Conservation (phyloP, 1,140 invertebrate species). For the Hycleus phaleratus region DNA sequence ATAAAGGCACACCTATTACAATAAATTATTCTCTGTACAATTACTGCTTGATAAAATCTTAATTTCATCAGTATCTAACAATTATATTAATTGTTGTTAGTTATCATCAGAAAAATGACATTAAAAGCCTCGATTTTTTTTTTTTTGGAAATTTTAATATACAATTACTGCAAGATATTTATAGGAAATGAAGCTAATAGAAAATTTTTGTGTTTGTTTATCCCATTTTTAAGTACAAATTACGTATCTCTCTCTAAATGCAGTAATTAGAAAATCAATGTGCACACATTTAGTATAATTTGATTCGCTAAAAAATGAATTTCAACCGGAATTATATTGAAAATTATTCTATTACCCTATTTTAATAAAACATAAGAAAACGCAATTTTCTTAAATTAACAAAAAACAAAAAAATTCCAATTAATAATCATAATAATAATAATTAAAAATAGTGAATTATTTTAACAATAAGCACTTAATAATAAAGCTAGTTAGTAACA, state of each 20-base stretch:
- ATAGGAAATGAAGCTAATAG: background rate
- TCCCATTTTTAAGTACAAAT: background rate
- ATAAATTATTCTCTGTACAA: slow-evolving; percentile 26
- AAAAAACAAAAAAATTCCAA: too few relatives aligned
- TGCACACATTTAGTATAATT: too few relatives aligned
- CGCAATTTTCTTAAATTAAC: too few relatives aligned
- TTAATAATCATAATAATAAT: too few relatives aligned
- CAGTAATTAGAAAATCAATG: too few relatives aligned
- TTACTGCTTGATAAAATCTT: slow-evolving; percentile 11
- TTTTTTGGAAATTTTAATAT: slow-evolving; percentile 8
- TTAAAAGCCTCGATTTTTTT: slow-evolving; percentile 5
- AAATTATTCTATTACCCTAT: background rate
- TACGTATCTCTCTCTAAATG: background rate
- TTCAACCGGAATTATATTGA: too few relatives aligned
- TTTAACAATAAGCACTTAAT: slow-evolving; percentile 12
- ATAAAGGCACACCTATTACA: slow-evolving; percentile 38
- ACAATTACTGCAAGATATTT: slow-evolving; percentile 15
- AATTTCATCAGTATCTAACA: background rate
- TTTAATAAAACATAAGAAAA: background rate
- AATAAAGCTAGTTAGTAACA: background rate
- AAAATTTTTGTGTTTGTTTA: background rate
- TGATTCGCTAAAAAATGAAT: too few relatives aligned
- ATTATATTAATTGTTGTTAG: background rate
- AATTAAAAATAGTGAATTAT: too few relatives aligned
- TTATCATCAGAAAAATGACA: slow-evolving; percentile 13